phyloP scores from a whole-genome alignment of 2,113 vertebrate genomes.

The Tetraodon nigroviridis region DNA sequence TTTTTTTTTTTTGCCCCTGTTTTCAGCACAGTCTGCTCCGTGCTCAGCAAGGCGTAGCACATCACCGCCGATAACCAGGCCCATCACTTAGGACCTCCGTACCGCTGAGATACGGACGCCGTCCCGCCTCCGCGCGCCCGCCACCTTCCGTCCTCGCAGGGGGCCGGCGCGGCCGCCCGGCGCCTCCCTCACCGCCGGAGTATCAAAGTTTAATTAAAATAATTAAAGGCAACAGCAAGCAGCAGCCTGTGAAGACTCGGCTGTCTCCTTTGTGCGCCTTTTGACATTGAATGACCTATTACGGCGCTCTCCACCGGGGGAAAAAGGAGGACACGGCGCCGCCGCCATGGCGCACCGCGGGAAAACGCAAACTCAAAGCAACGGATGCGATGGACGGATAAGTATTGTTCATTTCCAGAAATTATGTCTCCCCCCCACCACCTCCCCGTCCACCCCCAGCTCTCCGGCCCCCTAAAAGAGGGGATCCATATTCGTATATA shows the following conservation, averaged over 20 bases:
- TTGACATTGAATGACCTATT: slow-evolving; percentile 94
- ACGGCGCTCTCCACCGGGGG: slow-evolving; percentile 59
- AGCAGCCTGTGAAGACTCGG: slow-evolving; percentile 92
- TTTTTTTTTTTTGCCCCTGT: slow-evolving; percentile 52
- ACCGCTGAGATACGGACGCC: slow-evolving; percentile 35
- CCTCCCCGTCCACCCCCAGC: slow-evolving; percentile 40
- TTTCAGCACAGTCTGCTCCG: slow-evolving; percentile 56
- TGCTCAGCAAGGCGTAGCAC: slow-evolving; percentile 77
- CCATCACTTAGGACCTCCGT: slow-evolving; percentile 56
- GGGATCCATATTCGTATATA: slow-evolving; percentile 58
- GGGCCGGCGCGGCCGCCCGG: slow-evolving; percentile 58
- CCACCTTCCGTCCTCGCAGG: slow-evolving; percentile 75
- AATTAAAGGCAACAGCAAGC: slow-evolving; percentile 96
- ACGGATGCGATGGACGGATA: slow-evolving; percentile 73
- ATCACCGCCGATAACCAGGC: slow-evolving; percentile 75
- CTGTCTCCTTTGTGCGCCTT: slow-evolving; percentile 89
- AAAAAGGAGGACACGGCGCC: slow-evolving; percentile 60
- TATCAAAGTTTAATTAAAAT: slow-evolving; percentile 98
- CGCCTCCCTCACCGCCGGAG: slow-evolving; percentile 75
- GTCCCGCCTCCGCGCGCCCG: slow-evolving; percentile 9
- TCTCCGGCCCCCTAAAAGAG: slow-evolving; percentile 30
- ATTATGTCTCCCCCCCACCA: slow-evolving; percentile 66
- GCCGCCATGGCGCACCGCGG: slow-evolving; percentile 49
- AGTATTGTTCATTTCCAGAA: slow-evolving; percentile 82
- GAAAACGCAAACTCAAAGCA: slow-evolving; percentile 65